Conservation (phyloP, 2,888 invertebrate genomes). For the Chrysomela aeneicollis region DNA sequence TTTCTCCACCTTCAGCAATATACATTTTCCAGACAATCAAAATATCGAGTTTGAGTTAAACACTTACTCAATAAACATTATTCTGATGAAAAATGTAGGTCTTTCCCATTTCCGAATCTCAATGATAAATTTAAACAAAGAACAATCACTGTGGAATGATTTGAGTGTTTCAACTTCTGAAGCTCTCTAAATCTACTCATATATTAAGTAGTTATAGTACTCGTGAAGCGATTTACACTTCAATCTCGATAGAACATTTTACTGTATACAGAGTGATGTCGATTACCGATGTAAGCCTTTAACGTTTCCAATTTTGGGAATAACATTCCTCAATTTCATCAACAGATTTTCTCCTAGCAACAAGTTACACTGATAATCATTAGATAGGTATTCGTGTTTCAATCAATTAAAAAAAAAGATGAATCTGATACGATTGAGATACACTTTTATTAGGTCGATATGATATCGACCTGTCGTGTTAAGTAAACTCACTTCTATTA, state of each 20-base stretch:
- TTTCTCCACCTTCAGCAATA: too few species aligned
- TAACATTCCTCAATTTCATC: too few species aligned
- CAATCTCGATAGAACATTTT: conserved; percentile 39
- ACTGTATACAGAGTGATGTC: not conserved
- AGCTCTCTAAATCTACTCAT: conserved; percentile 34
- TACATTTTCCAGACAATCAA: too few species aligned
- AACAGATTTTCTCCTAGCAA: conserved; percentile 19
- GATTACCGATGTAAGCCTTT: not conserved
- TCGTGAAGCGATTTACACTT: conserved; percentile 42
- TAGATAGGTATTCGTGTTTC: conserved; percentile 22
- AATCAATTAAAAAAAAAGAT: conserved; percentile 36
- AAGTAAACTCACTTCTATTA: conserved; percentile 36
- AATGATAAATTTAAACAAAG: not conserved
- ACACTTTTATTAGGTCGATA: conserved; percentile 34
- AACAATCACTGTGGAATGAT: conserved; percentile 2
- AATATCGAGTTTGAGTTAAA: too few species aligned
- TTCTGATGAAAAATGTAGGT: too few species aligned
- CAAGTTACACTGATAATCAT: conserved; percentile 16
- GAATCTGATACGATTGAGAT: conserved; percentile 40
- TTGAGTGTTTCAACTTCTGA: conserved; percentile 16
- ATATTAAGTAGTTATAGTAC: conserved; percentile 38
- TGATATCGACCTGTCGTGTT: conserved; percentile 40
- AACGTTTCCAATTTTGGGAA: not conserved
- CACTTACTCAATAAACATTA: too few species aligned
- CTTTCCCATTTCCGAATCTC: too few species aligned